Percentiles rank a stretch among this genome's conserved stretches.
Evolutionary conservation across 64 coral and sea anemone genomes (phyloP).

Genomic region (Montipora sp.): DNA sequence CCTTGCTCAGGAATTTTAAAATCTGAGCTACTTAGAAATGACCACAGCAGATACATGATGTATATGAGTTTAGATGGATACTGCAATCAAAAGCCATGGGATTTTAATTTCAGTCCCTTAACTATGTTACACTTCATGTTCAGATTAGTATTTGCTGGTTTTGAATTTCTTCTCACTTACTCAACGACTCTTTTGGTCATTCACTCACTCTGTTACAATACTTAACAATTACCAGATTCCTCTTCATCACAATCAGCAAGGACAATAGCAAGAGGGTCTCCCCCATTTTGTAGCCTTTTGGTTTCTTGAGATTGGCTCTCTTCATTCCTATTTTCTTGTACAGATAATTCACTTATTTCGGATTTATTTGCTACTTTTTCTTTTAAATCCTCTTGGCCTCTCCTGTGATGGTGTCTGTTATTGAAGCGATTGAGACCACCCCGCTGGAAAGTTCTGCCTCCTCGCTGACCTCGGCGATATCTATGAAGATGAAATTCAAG

Average conservation of each 20-base stretch:
- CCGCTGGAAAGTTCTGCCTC: slow-evolving; percentile 2
- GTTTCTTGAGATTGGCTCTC: not conserved
- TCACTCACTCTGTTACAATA: no score
- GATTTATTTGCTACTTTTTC: not conserved
- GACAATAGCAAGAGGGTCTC: slow-evolving; percentile 54
- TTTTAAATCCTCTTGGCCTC: not conserved
- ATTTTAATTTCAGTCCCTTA: no score
- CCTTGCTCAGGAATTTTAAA: no score
- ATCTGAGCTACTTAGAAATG: no score
- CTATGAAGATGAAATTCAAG: not conserved
- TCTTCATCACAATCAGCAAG: slow-evolving; percentile 9
- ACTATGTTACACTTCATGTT: no score
- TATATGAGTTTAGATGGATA: no score
- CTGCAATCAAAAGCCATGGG: no score
- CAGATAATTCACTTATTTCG: not conserved
- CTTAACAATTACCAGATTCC: not conserved
- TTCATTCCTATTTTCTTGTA: not conserved
- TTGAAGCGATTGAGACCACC: slow-evolving; percentile 48
- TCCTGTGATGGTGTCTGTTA: not conserved
- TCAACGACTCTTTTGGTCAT: no score
- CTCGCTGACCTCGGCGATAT: slow-evolving; percentile 39
- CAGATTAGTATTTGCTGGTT: no score
- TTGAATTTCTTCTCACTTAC: no score
- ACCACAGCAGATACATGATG: no score
- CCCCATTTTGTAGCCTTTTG: slow-evolving; percentile 3